Evolutionary conservation across 1,140 invertebrate genomes (phyloP).

Genomic region (Vanessa atalanta): DNA sequence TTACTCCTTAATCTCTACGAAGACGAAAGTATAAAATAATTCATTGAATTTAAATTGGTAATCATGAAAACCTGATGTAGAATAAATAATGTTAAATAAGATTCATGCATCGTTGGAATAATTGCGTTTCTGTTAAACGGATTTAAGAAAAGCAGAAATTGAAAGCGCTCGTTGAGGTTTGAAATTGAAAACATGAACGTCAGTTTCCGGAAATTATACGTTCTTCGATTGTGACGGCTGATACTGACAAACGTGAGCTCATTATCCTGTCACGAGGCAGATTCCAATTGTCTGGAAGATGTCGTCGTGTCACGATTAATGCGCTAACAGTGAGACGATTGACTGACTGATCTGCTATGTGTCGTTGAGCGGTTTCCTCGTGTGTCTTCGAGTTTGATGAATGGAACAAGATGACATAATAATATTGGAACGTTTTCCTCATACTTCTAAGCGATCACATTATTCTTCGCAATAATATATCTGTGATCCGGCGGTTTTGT

Average conservation of each 20-base stretch:
- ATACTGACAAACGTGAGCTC: conserved; percentile 64
- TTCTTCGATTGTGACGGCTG: conserved; percentile 45
- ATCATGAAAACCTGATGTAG: neutral
- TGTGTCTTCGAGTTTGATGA: neutral
- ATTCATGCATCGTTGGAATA: conserved; percentile 34
- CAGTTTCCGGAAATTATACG: conserved; percentile 66
- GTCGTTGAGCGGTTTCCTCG: conserved; percentile 1
- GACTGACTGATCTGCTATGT: conserved; percentile 17
- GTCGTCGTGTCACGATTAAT: conserved; percentile 29
- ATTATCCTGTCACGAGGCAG: conserved; percentile 59
- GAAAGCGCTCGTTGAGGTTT: conserved; percentile 60
- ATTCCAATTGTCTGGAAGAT: conserved; percentile 30
- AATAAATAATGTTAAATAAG: conserved; percentile 37
- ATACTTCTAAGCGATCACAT: too few relatives aligned
- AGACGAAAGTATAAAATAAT: neutral
- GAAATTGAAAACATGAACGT: conserved; percentile 71
- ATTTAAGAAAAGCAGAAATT: conserved; percentile 39
- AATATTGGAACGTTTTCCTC: neutral
- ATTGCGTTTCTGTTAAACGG: conserved; percentile 35
- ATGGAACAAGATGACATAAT: neutral
- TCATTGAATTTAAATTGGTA: neutral
- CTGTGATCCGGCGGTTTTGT: too few relatives aligned
- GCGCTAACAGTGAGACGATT: conserved; percentile 22
- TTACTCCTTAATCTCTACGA: too few relatives aligned
- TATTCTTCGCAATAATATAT: too few relatives aligned